Conservation (phyloP, 2,888 invertebrate genomes). For the Frankliniella fusca region DNA sequence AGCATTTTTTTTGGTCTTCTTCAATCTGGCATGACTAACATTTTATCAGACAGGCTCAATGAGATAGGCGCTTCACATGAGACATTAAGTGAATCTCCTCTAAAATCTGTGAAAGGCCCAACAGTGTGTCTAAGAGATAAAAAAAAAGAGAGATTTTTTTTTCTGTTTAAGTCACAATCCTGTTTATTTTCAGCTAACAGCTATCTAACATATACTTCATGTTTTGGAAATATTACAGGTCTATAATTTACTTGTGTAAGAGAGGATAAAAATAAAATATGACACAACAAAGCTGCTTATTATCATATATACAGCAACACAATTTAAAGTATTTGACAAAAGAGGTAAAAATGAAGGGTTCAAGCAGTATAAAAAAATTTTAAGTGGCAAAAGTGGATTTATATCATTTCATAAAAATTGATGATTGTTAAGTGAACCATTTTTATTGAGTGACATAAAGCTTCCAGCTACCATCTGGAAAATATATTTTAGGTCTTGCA, state of each 20-base stretch:
- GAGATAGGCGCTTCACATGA: too few relatives aligned
- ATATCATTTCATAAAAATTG: not conserved
- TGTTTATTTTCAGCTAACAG: constrained; percentile 16
- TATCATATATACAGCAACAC: constrained; percentile 21
- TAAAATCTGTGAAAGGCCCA: too few relatives aligned
- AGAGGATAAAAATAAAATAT: constrained; percentile 24
- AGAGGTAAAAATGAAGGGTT: not conserved
- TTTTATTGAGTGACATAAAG: too few relatives aligned
- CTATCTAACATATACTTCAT: constrained; percentile 5
- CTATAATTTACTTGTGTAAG: constrained; percentile 18
- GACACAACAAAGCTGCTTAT: constrained; percentile 16
- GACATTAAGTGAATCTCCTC: too few relatives aligned
- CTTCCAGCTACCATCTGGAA: too few relatives aligned
- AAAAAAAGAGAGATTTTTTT: too few relatives aligned
- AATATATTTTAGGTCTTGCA: not conserved
- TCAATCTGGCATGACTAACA: too few relatives aligned
- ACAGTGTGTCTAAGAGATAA: too few relatives aligned
- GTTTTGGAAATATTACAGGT: constrained; percentile 12
- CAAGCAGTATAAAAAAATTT: not conserved
- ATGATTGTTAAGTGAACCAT: too few relatives aligned
- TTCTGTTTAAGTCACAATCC: constrained; percentile 3
- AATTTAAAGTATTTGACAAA: constrained; percentile 6
- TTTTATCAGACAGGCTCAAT: too few relatives aligned
- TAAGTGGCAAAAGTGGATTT: not conserved
- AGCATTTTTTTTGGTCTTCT: too few relatives aligned